phyloP scores from a whole-genome alignment of 2,113 vertebrate species.

The Pionites leucogaster region DNA sequence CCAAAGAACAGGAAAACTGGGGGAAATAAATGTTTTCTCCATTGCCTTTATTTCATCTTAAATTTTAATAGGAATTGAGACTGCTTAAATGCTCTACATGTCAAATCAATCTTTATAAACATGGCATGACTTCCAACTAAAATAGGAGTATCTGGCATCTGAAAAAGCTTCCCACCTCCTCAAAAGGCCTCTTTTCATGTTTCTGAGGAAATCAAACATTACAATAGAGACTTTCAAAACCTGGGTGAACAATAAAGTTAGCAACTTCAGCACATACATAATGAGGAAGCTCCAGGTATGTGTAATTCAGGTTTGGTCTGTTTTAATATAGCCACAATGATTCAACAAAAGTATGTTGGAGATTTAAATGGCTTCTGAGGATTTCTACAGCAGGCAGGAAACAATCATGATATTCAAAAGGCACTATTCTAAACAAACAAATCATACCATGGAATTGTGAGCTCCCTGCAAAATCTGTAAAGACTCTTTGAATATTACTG shows the following conservation, averaged over 20 bases:
- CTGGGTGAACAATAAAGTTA: not conserved
- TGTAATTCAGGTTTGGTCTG: not conserved
- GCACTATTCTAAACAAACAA: not conserved
- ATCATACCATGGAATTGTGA: not conserved
- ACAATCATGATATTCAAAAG: slow-evolving; percentile 6
- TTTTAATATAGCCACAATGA: not conserved
- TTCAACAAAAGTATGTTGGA: not conserved
- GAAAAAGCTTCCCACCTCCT: not conserved
- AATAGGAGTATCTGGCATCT: not conserved
- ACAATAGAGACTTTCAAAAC: slow-evolving; percentile 6
- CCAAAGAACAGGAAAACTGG: not conserved
- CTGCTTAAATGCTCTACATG: not conserved
- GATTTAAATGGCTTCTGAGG: not conserved
- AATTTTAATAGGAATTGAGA: not conserved
- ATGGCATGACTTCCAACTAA: not conserved
- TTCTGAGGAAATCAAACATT: not conserved
- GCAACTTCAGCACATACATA: not conserved
- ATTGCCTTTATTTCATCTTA: not conserved
- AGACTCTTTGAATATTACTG: not conserved
- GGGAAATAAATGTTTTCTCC: not conserved
- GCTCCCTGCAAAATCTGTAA: not conserved
- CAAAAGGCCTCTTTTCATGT: not conserved
- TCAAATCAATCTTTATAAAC: not conserved
- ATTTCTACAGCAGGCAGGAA: slow-evolving; percentile 4
- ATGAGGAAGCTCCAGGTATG: not conserved